Conservation (phyloP, 2,888 invertebrate genomes). For the Dasypolia templi region DNA sequence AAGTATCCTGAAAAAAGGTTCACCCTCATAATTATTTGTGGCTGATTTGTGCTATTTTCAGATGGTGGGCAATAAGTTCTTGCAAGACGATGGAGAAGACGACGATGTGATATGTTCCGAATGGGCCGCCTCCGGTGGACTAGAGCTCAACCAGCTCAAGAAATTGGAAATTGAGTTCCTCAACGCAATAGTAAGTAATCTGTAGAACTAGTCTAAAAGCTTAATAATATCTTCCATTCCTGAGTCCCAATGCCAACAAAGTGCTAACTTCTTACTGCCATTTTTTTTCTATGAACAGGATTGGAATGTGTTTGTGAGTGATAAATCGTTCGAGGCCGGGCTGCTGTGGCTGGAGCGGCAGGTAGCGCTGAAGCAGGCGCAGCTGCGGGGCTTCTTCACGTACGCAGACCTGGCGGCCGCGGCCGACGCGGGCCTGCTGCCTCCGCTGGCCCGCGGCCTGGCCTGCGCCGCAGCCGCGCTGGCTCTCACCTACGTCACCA, state of each 20-base stretch:
- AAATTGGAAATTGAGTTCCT: constrained; percentile 96
- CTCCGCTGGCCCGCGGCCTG: constrained; percentile 62
- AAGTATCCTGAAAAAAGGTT: too few species aligned
- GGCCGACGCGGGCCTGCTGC: constrained; percentile 84
- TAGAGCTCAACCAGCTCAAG: constrained; percentile 94
- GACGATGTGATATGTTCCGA: constrained; percentile 97
- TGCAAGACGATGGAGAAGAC: constrained; percentile 97
- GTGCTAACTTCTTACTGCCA: not conserved
- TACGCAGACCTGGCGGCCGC: constrained; percentile 94
- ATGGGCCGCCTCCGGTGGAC: constrained; percentile 97
- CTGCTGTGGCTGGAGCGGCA: constrained; percentile 92
- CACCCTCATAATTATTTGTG: not conserved
- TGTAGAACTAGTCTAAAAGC: constrained; percentile 6
- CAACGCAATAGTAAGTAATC: constrained; percentile 94
- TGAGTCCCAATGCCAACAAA: not conserved
- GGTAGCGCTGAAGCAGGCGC: constrained; percentile 94
- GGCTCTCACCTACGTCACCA: constrained; percentile 66
- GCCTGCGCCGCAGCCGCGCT: constrained; percentile 65
- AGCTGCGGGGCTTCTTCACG: constrained; percentile 94
- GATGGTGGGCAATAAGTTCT: constrained; percentile 99
- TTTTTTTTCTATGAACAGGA: constrained; percentile 88
- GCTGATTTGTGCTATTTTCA: constrained; percentile 77
- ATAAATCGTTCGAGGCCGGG: constrained; percentile 94
- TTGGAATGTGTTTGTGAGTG: constrained; percentile 96
- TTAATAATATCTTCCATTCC: not conserved